Evolutionary conservation across 2,797 vertebrate genomes (phyloP), one percentile per base, ranked within the genome.

Genomic region (Potorous gilbertii): DNA sequence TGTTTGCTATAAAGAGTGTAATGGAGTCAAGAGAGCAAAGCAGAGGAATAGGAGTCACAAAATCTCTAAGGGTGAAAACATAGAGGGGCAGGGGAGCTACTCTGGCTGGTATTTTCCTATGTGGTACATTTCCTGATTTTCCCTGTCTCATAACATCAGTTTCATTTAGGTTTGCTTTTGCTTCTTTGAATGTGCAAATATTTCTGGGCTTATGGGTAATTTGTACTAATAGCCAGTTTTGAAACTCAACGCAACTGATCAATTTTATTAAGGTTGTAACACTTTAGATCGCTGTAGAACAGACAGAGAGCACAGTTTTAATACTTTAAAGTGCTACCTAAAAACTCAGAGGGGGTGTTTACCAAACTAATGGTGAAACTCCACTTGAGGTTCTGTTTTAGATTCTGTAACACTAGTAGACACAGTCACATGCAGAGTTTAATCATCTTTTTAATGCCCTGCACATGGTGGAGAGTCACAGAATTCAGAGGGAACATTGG

Each of bases 341-440:
- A 94, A 95, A 94, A 52, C 52, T 66, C 54, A 90, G 24, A 93
- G 54, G 92, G 50, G 50, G 50, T 16, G 6, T 57, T 97, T 94
- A 94, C 90, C 93, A 55, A 96, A 93, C 89, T 40, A 87, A 94
- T 5, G 54, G 55, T 27, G 14, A 95, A 95, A 96, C 52, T 55
- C 56, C 57, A 90, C 66, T 6, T 62, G 56, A 98, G 97, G 94
- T 0, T 93, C n/a, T 54, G 91, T 40, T 96, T 94, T 94, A 54
- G 81, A 0, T 97, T 95, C 94, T 97, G 57, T 96, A 95, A 96
- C 90, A 57, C 24, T 59, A 94, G 50, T 31, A 96, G 91, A 95
- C 74, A 95, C 4, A n/a, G 81, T 74, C 54, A 92, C n/a, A 91
- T 90, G 95, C 27, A 96, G 96, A 96, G 92, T 11, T 59, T 92